phyloP scores from a whole-genome alignment of 1,140 invertebrate species.

The Macrobrachium nipponense region DNA sequence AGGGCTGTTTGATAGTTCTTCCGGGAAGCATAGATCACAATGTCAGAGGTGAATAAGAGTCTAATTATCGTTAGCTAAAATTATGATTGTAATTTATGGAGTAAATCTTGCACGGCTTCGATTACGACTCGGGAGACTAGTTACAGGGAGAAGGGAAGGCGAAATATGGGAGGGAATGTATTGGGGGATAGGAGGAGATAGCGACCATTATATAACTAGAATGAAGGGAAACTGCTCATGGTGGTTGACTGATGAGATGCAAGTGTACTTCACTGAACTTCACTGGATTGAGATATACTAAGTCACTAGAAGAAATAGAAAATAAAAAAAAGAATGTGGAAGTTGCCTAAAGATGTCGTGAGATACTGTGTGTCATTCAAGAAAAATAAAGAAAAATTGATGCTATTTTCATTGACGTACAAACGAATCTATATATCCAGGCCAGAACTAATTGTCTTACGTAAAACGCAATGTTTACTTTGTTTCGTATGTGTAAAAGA shows the following conservation, averaged over 20 bases:
- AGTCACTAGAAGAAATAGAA: background rate
- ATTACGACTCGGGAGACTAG: background rate
- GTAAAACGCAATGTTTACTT: no score
- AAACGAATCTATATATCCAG: no score
- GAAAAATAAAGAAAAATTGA: no score
- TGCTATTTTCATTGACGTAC: no score
- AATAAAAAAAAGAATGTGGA: background rate
- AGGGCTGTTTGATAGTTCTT: constrained; percentile 1
- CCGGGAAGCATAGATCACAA: constrained; percentile 13
- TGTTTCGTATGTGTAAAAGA: no score
- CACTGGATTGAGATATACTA: no score
- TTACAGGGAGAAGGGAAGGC: background rate
- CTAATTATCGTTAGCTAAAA: constrained; percentile 14
- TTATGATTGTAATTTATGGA: constrained; percentile 14
- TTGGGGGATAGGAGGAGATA: background rate
- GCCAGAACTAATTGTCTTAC: no score
- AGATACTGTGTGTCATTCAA: no score
- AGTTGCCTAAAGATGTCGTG: no score
- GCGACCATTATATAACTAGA: no score
- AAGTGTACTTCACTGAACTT: background rate
- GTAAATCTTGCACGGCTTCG: background rate
- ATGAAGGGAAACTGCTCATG: background rate
- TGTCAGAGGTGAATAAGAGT: constrained; percentile 8
- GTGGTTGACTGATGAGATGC: background rate
- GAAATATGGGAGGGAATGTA: background rate